A percentile compares a stretch with the other conserved stretches of the same genome.
Conservation (phyloP, 2,888 invertebrate genomes). For the Eumacrocentrus americanus region DNA sequence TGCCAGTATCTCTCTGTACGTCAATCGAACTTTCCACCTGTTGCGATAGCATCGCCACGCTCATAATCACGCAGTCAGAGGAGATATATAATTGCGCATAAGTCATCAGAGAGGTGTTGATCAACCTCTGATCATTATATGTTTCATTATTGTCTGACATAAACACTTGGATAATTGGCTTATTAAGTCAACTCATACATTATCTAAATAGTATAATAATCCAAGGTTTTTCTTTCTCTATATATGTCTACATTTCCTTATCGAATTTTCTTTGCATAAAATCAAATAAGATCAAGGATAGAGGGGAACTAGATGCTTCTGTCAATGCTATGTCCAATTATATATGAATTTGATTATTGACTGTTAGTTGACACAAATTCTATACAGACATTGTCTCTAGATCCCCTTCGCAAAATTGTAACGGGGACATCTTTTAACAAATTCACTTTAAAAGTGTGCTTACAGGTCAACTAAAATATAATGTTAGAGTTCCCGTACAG, state of each 20-base stretch:
- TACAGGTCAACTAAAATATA: background rate
- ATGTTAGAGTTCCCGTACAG: background rate
- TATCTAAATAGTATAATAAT: too few relatives aligned
- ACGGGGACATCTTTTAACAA: constrained; percentile 2
- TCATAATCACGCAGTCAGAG: background rate
- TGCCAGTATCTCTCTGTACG: background rate
- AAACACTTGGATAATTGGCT: background rate
- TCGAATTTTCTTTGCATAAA: background rate
- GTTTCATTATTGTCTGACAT: too few relatives aligned
- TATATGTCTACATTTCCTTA: background rate
- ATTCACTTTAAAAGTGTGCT: too few relatives aligned
- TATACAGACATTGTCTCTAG: constrained; percentile 1
- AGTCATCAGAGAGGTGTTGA: background rate
- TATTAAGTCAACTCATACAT: background rate
- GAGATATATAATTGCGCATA: background rate
- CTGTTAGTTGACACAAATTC: background rate
- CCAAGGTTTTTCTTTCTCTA: background rate
- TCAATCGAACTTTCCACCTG: constrained; percentile 24
- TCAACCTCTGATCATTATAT: background rate
- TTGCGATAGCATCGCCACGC: constrained; percentile 19
- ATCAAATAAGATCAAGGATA: background rate
- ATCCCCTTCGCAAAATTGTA: background rate
- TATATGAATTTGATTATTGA: background rate
- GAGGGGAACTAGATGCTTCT: too few relatives aligned
- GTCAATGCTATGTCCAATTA: constrained; percentile 3